Percentiles rank a stretch among this genome's conserved stretches.
Evolutionary conservation across 2,888 invertebrate genomes (phyloP).

Genomic region (Philereme transversata): DNA sequence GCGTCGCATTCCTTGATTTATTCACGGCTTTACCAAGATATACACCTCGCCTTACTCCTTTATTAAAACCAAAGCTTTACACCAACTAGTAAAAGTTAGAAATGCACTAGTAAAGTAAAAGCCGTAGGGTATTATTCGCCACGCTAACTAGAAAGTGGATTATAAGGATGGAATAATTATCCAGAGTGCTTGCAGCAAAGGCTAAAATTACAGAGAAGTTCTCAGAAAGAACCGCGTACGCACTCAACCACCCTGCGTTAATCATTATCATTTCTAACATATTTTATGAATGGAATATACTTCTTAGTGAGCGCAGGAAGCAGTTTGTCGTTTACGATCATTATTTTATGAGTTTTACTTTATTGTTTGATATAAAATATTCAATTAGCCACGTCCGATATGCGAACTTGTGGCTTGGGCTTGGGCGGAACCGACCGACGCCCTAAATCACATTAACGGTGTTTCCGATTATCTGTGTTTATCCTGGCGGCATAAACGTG

Average conservation of each 20-base stretch:
- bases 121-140: conserved; percentile 31
- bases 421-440: conserved; percentile 56
- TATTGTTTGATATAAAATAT: neutral
- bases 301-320: conserved; percentile 36
- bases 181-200: conserved; percentile 47
- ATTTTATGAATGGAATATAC: conserved; percentile 46
- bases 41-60: conserved; percentile 5
- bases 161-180: conserved; percentile 60
- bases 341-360: neutral
- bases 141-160: conserved; percentile 66
- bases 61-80: conserved; percentile 13
- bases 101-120: conserved; percentile 16
- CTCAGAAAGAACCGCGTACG: conserved; percentile 49
- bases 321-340: conserved; percentile 12
- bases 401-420: conserved; percentile 10
- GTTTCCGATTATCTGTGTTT: conserved; percentile 62
- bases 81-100: conserved; percentile 25
- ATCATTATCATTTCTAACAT: conserved; percentile 50
- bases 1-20: conserved; percentile 50
- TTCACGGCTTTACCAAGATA: conserved; percentile 35
- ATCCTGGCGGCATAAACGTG: conserved; percentile 68
- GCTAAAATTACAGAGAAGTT: conserved; percentile 60
- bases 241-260: conserved; percentile 43
- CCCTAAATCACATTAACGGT: conserved; percentile 68
- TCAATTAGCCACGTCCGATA: conserved; percentile 11